Conservation (phyloP, 2,888 invertebrate genomes). For the Acholoe squamosa region DNA sequence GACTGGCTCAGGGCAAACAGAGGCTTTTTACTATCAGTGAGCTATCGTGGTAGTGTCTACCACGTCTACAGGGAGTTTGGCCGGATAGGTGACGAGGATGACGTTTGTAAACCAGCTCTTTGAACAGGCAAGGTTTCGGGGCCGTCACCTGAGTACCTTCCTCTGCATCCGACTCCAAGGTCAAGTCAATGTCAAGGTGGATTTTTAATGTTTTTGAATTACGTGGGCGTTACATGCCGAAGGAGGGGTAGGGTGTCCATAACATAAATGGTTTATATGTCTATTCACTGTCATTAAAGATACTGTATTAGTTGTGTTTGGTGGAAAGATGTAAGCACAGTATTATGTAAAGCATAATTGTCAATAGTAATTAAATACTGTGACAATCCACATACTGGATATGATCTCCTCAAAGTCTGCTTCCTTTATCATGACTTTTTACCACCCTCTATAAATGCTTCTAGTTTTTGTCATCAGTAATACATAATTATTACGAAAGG, state of each 20-base stretch:
- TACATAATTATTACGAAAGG: no score
- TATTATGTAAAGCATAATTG: no score
- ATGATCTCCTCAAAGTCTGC: no score
- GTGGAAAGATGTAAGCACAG: no score
- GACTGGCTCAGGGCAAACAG: constrained; percentile 13
- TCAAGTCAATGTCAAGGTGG: constrained; percentile 22
- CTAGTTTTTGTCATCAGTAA: no score
- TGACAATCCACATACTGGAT: no score
- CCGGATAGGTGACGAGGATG: background rate
- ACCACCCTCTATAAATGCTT: no score
- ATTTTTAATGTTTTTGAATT: background rate
- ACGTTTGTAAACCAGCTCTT: background rate
- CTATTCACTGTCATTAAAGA: no score
- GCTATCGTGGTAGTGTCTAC: background rate
- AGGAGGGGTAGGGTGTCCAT: background rate
- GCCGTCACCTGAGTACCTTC: background rate
- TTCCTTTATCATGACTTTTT: no score
- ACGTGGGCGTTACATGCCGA: background rate
- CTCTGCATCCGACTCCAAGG: background rate
- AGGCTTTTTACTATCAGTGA: background rate
- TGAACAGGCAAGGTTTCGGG: background rate
- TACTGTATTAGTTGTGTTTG: no score
- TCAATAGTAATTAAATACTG: no score
- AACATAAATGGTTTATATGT: no score
- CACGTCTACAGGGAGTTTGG: background rate